A percentile compares a stretch with the other conserved stretches of the same genome.
phyloP scores from a whole-genome alignment of 2,888 invertebrate genomes.

The Melikaiella ostensackeni region DNA sequence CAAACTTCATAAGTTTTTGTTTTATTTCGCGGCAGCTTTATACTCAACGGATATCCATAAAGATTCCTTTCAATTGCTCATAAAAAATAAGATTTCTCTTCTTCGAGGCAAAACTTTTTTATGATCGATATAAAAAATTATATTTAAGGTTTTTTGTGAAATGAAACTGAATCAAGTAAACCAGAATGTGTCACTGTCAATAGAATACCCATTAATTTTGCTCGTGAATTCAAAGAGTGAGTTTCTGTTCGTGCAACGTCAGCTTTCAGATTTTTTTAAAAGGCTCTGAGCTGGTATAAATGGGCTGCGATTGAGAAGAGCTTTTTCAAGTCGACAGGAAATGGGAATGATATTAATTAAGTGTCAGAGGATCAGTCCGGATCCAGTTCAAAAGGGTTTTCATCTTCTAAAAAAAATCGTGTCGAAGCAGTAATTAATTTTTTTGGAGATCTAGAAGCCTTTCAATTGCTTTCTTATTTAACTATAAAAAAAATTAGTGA shows the following conservation, averaged over 20 bases:
- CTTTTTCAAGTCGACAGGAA: background rate
- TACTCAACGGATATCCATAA: background rate
- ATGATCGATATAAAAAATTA: background rate
- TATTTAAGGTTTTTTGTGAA: background rate
- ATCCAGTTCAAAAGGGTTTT: background rate
- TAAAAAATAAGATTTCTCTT: background rate
- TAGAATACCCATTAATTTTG: slow-evolving; percentile 2
- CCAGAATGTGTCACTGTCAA: background rate
- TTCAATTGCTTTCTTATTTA: no score
- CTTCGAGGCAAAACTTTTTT: background rate
- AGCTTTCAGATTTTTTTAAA: slow-evolving; percentile 12
- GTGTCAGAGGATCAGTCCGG: background rate
- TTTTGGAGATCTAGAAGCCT: no score
- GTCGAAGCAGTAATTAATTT: background rate
- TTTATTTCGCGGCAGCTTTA: background rate
- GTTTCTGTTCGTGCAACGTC: background rate
- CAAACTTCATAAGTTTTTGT: background rate
- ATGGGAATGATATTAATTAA: slow-evolving; percentile 5
- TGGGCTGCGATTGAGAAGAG: slow-evolving; percentile 20
- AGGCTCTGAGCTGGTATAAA: background rate
- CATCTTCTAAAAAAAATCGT: background rate
- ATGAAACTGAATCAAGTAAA: background rate
- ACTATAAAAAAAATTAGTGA: no score
- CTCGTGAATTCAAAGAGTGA: background rate
- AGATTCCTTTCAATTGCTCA: background rate